These are phyloP conservation scores for Lordiphosa stackelbergi DNA, from an alignment of 1,140 invertebrate species.

Conservation along the genomic window DNA sequence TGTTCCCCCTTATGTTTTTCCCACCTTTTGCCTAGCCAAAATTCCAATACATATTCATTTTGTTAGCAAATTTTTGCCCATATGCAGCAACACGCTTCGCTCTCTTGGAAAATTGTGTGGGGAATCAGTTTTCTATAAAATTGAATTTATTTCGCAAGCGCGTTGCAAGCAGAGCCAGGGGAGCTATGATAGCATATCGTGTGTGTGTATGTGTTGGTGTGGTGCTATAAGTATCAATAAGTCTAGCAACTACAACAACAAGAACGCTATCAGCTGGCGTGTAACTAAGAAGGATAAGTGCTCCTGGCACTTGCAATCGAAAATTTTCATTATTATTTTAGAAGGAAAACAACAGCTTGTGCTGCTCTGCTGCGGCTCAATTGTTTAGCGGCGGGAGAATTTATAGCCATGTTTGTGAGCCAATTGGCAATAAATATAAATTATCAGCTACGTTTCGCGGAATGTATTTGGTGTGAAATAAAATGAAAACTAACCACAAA, in stretches of 20 bases:
- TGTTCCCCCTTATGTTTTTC: conserved; percentile 23
- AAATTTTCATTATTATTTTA: conserved; percentile 71
- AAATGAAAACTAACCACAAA: too few relatives aligned
- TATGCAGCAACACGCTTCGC: conserved; percentile 40
- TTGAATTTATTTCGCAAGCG: conserved; percentile 72
- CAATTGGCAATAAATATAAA: conserved; percentile 62
- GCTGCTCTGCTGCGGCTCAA: conserved; percentile 35
- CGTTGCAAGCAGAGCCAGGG: conserved; percentile 41
- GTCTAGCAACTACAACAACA: conserved; percentile 33
- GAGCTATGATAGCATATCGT: conserved; percentile 40
- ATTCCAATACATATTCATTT: conserved; percentile 75
- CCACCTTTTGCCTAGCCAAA: conserved; percentile 47
- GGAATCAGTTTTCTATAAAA: conserved; percentile 70
- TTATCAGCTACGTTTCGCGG: conserved; percentile 5
- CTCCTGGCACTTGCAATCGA: conserved; percentile 39
- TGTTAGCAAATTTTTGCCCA: conserved; percentile 66
- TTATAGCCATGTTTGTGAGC: conserved; percentile 65
- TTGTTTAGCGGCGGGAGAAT: conserved; percentile 56
- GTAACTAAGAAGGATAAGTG: conserved; percentile 74
- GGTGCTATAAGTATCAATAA: conserved; percentile 73
- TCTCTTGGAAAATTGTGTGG: conserved; percentile 63
- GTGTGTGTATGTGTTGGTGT: conserved; percentile 28
- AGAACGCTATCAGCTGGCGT: conserved; percentile 43
- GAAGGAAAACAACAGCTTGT: conserved; percentile 13
- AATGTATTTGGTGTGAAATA: too few relatives aligned